These are phyloP conservation scores for Oscheius myriophilus DNA, from an alignment of 2,888 invertebrate species.

Conservation along the genomic window DNA sequence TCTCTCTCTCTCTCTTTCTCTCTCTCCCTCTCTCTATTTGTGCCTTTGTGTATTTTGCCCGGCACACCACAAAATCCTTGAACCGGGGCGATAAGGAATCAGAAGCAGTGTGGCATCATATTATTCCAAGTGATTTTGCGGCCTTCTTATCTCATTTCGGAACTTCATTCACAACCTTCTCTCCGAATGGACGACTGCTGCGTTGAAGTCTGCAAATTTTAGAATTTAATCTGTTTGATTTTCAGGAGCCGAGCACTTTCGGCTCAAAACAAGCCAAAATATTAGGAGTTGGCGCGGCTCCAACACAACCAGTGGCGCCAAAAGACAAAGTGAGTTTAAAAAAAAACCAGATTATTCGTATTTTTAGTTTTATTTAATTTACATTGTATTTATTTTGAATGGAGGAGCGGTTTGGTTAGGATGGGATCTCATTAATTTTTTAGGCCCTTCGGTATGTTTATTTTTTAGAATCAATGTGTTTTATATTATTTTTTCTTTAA, in stretches of 20 bases:
- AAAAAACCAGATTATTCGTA: neutral
- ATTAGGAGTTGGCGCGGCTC: neutral
- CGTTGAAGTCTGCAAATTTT: neutral
- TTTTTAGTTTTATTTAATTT: constrained; percentile 18
- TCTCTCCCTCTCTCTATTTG: too few relatives aligned
- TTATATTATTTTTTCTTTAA: neutral
- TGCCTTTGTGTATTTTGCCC: too few relatives aligned
- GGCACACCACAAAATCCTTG: too few relatives aligned
- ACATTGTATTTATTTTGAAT: constrained; percentile 17
- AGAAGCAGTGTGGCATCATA: constrained; percentile 16
- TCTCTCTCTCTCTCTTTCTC: too few relatives aligned
- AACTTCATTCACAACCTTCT: neutral
- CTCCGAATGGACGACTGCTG: neutral
- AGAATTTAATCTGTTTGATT: neutral
- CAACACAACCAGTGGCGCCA: neutral
- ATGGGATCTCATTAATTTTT: constrained; percentile 27
- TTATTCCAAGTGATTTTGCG: constrained; percentile 18
- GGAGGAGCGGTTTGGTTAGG: constrained; percentile 22
- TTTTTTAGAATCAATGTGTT: neutral
- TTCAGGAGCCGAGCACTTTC: too few relatives aligned
- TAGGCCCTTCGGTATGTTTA: constrained; percentile 16
- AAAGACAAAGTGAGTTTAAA: constrained; percentile 8
- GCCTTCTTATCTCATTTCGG: constrained; percentile 5
- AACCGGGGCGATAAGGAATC: too few relatives aligned
- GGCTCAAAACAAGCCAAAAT: too few relatives aligned